Percentiles rank a stretch among this genome's conserved stretches.
phyloP scores from a whole-genome alignment of 2,113 vertebrate species.

The Spermophilus dauricus region DNA sequence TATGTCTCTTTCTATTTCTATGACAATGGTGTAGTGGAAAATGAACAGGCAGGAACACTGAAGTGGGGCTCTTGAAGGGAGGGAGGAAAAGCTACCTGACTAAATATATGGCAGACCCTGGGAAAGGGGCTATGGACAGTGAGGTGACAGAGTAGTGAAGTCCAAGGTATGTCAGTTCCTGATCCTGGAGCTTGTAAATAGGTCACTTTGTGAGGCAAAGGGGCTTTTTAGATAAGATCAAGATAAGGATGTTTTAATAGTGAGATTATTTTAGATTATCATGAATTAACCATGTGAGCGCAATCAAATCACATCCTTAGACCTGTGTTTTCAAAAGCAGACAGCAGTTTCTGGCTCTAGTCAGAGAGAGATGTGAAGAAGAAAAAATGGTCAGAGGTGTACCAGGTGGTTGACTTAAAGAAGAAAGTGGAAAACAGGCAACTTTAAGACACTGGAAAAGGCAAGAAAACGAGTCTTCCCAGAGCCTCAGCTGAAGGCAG shows the following conservation, averaged over 20 bases:
- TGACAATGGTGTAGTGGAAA: too few species aligned
- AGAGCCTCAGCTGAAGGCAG: too few species aligned
- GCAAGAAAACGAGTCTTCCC: too few species aligned
- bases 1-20: neutral
- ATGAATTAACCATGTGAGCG: neutral
- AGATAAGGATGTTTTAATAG: neutral
- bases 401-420: neutral
- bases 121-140: neutral
- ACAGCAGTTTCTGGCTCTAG: accelerated
- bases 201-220: neutral
- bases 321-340: neutral
- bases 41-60: neutral
- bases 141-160: too few species aligned
- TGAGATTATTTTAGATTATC: too few species aligned
- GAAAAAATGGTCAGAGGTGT: neutral
- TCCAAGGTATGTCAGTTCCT: neutral
- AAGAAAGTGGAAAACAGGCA: too few species aligned
- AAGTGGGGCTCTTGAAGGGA: too few species aligned
- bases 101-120: neutral
- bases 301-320: neutral
- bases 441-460: too few species aligned
- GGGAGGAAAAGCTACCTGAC: neutral
- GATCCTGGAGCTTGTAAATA: too few species aligned
- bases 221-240: neutral
- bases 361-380: neutral